These are phyloP conservation scores for Tineola bisselliella DNA, from an alignment of 2,888 invertebrate species.

Conservation along the genomic window DNA sequence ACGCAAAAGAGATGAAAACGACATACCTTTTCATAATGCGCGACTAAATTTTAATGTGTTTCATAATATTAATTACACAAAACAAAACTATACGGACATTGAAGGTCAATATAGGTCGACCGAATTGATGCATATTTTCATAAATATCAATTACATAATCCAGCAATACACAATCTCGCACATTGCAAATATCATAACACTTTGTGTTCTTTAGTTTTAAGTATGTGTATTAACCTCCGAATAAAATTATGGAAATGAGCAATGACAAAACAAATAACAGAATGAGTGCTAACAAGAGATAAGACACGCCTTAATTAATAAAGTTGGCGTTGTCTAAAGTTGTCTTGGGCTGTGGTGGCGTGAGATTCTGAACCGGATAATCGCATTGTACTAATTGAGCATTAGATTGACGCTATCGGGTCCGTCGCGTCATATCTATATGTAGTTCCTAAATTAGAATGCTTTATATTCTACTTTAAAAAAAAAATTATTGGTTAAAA, in stretches of 20 bases:
- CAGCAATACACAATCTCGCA: slow-evolving; percentile 46
- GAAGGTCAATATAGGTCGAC: too few relatives aligned
- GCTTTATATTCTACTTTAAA: too few relatives aligned
- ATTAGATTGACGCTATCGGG: slow-evolving; percentile 66
- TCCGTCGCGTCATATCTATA: too few relatives aligned
- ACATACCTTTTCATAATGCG: too few relatives aligned
- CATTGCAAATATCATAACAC: not conserved
- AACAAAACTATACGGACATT: too few relatives aligned
- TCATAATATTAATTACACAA: too few relatives aligned
- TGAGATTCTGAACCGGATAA: slow-evolving; percentile 61
- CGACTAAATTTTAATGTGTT: too few relatives aligned
- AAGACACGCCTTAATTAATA: slow-evolving; percentile 69
- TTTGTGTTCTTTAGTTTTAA: slow-evolving; percentile 36
- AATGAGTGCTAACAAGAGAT: slow-evolving; percentile 69
- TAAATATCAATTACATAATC: too few relatives aligned
- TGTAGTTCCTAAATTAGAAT: not conserved
- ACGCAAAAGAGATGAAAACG: not conserved
- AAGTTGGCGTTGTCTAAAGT: slow-evolving; percentile 42
- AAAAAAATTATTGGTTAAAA: not conserved
- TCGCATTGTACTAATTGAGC: slow-evolving; percentile 66
- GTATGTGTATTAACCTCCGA: slow-evolving; percentile 54
- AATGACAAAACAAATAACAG: slow-evolving; percentile 68
- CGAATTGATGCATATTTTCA: too few relatives aligned
- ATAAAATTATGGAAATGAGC: slow-evolving; percentile 68
- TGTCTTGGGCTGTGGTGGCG: slow-evolving; percentile 20